Evolutionary conservation across 2,797 vertebrate genomes (phyloP).

Genomic region (Artibeus jamaicensis): DNA sequence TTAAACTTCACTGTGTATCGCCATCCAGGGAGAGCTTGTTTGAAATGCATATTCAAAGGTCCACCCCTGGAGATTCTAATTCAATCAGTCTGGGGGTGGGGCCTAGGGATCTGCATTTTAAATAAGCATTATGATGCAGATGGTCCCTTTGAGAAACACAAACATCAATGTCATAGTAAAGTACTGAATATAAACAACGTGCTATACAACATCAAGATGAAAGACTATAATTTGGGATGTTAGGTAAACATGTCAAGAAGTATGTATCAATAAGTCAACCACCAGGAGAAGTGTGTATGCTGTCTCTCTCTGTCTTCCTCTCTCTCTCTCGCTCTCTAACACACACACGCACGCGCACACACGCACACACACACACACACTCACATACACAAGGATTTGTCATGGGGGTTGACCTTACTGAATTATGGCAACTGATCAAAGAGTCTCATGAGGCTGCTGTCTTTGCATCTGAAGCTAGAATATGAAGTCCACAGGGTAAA

Average conservation of each 20-base stretch:
- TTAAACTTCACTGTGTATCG: not conserved
- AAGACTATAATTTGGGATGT: not conserved
- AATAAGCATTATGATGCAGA: not conserved
- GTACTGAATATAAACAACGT: not conserved
- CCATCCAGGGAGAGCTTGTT: not conserved
- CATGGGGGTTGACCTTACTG: not conserved
- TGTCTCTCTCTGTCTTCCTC: not conserved
- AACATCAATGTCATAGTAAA: not conserved
- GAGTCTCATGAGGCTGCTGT: not conserved
- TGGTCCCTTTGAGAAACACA: not conserved
- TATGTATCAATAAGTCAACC: not conserved
- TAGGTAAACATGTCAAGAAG: not conserved
- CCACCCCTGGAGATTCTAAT: not conserved
- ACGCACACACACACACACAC: no score
- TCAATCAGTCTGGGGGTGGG: not conserved
- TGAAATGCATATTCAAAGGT: not conserved
- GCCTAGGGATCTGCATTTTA: not conserved
- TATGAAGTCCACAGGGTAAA: not conserved
- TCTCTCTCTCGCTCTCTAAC: not conserved
- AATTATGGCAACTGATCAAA: not conserved
- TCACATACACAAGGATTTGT: not conserved
- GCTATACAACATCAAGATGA: not conserved
- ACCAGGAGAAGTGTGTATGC: not conserved
- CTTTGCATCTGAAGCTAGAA: not conserved
- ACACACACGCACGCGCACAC: no score